Evolutionary conservation across 2,888 invertebrate species (phyloP), one percentile per base, ranked within the genome.

Genomic region (Phyllotreta striolata): DNA sequence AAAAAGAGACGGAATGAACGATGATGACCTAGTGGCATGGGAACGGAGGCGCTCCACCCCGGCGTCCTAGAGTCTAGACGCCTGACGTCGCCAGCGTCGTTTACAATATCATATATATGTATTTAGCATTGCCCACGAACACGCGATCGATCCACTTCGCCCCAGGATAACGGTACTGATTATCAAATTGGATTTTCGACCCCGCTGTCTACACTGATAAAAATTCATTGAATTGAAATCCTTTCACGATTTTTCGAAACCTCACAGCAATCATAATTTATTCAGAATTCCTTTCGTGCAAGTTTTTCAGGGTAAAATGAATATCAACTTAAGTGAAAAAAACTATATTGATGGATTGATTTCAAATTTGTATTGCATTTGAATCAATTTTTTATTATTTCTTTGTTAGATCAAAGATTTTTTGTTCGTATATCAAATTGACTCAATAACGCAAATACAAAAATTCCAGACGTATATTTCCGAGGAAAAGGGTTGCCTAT

Each of bases 51-150:
- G 66, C 77, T 76, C 77, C 78, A 76, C 78, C 77, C 75, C 69
- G 78, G 79, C 79, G 80, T 75, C 79, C 72, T 72, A 68, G 68
- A 76, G 80, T 80, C 80, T 80, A 80, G 80, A 80, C 80, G 76
- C 73, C 71, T 68, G 73, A 70, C 75, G 74, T 72, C 74, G 74
- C 68, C 73, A 72, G 67, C 76, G 78, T 77, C 78, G 78, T 69
- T 68, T 69, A 63, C 66, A 59, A 66, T 69, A 67, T 62, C 62
- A 60, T 58, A 67, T 67, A 62, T 65, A 55, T 62, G 64, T 64
- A 61, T 61, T 64, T 59, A 73, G 70, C 71, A 74, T 73, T 74
- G 73, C 76, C 69, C 70, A 72, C 74, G 73, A 73, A 76, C 77
- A 78, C 75, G 73, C 70, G 63, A 70, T 61, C 56, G 57, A 63